Evolutionary conservation across 2,888 invertebrate genomes (phyloP).

Genomic region (Lochmaea crataegi): DNA sequence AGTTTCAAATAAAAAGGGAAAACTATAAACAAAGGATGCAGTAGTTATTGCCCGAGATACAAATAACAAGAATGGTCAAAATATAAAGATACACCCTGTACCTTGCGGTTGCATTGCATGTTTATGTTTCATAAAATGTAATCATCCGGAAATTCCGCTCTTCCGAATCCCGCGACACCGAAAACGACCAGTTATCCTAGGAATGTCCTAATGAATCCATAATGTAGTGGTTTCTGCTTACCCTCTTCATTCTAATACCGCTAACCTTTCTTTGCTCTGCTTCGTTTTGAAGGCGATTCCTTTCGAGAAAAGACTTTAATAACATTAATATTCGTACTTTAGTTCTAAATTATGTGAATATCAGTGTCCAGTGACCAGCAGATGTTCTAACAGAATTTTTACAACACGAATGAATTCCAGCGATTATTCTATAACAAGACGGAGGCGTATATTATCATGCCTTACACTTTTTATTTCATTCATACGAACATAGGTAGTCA

Average conservation of each 20-base stretch:
- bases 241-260: not conserved
- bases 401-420: not conserved
- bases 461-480: not conserved
- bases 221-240: not conserved
- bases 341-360: too few species aligned
- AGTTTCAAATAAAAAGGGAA: too few species aligned
- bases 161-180: not conserved
- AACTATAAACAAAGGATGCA: too few species aligned
- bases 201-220: slow-evolving; percentile 1
- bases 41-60: not conserved
- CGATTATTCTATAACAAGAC: not conserved
- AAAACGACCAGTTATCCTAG: not conserved
- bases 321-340: not conserved
- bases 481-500: not conserved
- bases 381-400: not conserved
- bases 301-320: not conserved
- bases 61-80: not conserved
- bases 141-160: not conserved
- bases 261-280: not conserved
- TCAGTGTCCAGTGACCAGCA: too few species aligned
- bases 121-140: not conserved
- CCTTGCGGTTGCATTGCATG: not conserved
- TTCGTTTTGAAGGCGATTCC: not conserved
- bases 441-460: not conserved
- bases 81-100: not conserved